phyloP scores from a whole-genome alignment of 2,888 invertebrate genomes.

The Steinernema hermaphroditum region DNA sequence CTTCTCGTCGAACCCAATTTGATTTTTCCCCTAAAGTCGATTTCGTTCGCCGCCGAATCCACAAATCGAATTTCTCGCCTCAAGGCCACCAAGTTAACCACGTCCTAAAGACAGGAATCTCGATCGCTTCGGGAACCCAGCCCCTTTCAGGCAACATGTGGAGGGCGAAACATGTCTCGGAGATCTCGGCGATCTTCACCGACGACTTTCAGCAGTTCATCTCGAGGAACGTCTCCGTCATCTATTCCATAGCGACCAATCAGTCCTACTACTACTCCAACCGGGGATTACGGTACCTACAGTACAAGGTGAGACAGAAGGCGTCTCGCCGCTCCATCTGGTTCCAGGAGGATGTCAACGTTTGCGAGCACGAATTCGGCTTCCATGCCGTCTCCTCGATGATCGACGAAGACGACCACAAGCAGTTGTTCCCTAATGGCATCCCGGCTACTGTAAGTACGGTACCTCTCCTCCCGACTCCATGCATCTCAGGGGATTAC shows the following conservation, averaged over 20 bases:
- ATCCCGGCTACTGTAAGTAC: constrained; percentile 7
- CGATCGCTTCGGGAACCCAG: too few relatives aligned
- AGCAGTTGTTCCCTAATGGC: background rate
- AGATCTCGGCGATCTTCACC: constrained; percentile 8
- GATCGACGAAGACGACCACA: background rate
- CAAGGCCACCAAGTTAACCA: too few relatives aligned
- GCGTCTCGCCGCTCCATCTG: background rate
- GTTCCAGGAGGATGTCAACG: constrained; percentile 6
- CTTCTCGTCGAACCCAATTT: too few relatives aligned
- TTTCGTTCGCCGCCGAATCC: too few relatives aligned
- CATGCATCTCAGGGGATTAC: constrained; percentile 2
- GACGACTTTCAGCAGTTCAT: background rate
- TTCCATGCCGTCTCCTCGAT: background rate
- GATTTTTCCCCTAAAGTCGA: too few relatives aligned
- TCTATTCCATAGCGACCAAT: constrained; percentile 16
- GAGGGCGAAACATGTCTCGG: background rate
- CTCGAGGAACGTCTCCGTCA: constrained; percentile 23
- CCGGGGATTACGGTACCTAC: background rate
- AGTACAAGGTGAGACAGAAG: background rate
- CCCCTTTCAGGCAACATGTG: constrained; percentile 25
- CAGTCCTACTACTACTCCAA: constrained; percentile 28
- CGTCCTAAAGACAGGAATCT: too few relatives aligned
- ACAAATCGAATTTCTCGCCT: too few relatives aligned
- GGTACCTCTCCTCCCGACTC: background rate
- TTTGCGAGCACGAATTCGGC: constrained; percentile 17